Evolutionary conservation across 2,888 invertebrate species (phyloP).

Genomic region (Andrena bucephala): DNA sequence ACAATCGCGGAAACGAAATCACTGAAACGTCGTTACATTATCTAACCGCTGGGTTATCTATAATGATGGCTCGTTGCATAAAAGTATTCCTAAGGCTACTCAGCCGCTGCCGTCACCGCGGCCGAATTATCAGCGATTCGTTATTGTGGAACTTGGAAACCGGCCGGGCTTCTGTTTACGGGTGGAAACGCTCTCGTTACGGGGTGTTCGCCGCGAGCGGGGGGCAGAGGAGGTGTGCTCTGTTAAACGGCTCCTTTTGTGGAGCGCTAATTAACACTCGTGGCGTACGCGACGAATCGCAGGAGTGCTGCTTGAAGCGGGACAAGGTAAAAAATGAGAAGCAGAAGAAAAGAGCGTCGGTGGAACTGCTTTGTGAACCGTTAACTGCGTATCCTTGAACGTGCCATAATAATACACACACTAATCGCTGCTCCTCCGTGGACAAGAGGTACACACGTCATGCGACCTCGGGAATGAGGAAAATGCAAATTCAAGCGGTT

Average conservation of each 20-base stretch:
- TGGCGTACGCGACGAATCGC: neutral
- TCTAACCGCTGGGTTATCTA: constrained; percentile 24
- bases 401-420: constrained; percentile 1
- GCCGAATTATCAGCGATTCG: constrained; percentile 40
- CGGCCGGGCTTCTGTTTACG: neutral
- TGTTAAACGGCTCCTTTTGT: neutral
- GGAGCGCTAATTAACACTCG: neutral
- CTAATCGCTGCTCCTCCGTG: neutral
- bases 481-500: constrained; percentile 26
- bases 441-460: constrained; percentile 21
- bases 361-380: neutral
- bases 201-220: neutral
- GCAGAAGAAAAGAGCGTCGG: neutral
- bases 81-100: constrained; percentile 60
- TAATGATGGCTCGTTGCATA: constrained; percentile 38
- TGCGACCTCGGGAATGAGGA: constrained; percentile 13
- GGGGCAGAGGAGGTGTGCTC: neutral
- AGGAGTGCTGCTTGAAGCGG: neutral
- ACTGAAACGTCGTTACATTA: neutral
- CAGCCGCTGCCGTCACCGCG: constrained; percentile 36
- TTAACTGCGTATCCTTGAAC: constrained; percentile 32
- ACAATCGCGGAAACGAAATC: neutral
- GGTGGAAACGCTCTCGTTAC: neutral
- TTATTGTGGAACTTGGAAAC: constrained; percentile 32
- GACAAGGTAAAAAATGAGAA: neutral